Evolutionary conservation across 1,140 invertebrate genomes (phyloP).

Genomic region (Colletes latitarsis): DNA sequence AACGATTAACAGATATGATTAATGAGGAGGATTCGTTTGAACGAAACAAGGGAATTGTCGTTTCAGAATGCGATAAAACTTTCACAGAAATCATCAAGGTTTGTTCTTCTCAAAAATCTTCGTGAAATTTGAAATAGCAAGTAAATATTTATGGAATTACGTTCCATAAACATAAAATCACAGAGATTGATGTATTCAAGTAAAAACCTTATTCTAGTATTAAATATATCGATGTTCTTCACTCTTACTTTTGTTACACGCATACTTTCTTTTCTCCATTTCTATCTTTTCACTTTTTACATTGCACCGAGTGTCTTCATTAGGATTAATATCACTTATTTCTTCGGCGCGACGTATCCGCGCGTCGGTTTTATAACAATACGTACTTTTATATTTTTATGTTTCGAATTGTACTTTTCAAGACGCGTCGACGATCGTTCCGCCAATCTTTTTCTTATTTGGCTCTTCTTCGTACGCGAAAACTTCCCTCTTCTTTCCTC

Average conservation of each 20-base stretch:
- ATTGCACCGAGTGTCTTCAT: constrained; percentile 74
- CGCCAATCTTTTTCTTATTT: constrained; percentile 25
- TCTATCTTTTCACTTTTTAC: constrained; percentile 58
- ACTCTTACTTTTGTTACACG: constrained; percentile 1
- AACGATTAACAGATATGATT: too few species aligned
- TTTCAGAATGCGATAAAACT: too few species aligned
- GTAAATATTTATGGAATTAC: background rate
- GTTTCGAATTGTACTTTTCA: constrained; percentile 79
- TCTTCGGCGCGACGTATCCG: constrained; percentile 70
- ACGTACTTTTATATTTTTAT: constrained; percentile 77
- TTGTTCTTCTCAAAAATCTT: background rate
- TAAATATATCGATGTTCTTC: constrained; percentile 5
- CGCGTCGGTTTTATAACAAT: constrained; percentile 77
- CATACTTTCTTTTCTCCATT: constrained; percentile 14
- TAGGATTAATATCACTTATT: constrained; percentile 81
- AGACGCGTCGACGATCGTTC: constrained; percentile 60
- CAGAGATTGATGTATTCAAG: background rate
- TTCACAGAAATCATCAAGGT: background rate
- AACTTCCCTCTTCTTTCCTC: background rate
- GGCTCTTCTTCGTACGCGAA: background rate
- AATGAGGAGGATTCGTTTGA: too few species aligned
- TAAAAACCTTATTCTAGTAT: constrained; percentile 19
- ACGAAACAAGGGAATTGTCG: too few species aligned
- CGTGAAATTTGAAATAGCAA: background rate
- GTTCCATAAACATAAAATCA: background rate